These are phyloP conservation scores for Cydia splendana DNA, from an alignment of 1,140 invertebrate species.

Conservation along the genomic window DNA sequence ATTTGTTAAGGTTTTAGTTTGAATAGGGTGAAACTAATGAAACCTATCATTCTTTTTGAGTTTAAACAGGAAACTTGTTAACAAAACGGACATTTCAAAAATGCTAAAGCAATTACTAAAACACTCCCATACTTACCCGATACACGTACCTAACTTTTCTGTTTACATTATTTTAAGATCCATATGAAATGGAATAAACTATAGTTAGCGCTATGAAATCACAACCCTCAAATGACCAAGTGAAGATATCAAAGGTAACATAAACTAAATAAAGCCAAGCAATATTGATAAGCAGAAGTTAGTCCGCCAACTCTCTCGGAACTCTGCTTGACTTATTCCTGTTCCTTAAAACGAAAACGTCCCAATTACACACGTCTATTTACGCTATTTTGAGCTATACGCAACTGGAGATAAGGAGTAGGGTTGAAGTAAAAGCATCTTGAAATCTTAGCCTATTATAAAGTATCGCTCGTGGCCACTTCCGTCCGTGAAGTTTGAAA, in stretches of 20 bases:
- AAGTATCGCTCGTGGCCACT: neutral
- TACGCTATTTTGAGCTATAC: neutral
- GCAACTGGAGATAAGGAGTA: neutral
- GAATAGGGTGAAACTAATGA: neutral
- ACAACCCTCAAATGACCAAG: too few species aligned
- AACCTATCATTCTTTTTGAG: neutral
- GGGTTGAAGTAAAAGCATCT: neutral
- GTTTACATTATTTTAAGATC: too few species aligned
- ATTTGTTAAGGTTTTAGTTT: neutral
- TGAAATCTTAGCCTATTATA: neutral
- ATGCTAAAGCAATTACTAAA: too few species aligned
- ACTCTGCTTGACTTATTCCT: neutral
- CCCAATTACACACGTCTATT: neutral
- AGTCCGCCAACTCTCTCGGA: neutral
- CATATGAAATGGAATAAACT: too few species aligned
- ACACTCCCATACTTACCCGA: too few species aligned
- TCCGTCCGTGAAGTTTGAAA: neutral
- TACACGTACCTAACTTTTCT: too few species aligned
- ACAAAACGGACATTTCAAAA: too few species aligned
- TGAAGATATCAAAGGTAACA: neutral
- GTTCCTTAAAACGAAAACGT: neutral
- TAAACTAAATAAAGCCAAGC: neutral
- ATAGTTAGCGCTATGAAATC: too few species aligned
- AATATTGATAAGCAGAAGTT: conserved; percentile 5
- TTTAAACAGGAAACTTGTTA: too few species aligned